Conservation (phyloP, 1,140 invertebrate species). For the Dinothrombium tinctorium region DNA sequence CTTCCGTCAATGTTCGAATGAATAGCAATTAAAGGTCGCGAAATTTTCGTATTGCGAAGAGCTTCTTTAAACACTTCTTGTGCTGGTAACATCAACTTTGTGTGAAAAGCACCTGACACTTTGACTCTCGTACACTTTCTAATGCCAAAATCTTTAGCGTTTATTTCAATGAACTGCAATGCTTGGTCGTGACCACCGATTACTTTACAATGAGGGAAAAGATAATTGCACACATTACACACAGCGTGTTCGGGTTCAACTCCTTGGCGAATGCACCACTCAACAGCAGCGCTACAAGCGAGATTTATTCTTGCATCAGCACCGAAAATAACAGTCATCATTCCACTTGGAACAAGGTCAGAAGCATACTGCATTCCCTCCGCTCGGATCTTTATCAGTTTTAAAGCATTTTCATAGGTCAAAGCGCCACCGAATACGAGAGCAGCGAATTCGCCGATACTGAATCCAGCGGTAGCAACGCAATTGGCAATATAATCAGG, state of each 20-base stretch:
- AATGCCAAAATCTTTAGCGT: conserved; percentile 38
- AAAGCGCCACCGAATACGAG: conserved; percentile 65
- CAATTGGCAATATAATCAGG: conserved; percentile 42
- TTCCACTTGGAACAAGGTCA: conserved; percentile 41
- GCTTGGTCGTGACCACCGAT: conserved; percentile 54
- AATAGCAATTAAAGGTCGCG: conserved; percentile 40
- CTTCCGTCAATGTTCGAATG: conserved; percentile 50
- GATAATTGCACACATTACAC: conserved; percentile 58
- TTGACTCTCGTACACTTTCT: conserved; percentile 41
- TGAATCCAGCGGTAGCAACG: conserved; percentile 68
- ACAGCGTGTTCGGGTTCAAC: conserved; percentile 35
- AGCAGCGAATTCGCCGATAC: conserved; percentile 77
- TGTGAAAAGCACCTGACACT: conserved; percentile 79
- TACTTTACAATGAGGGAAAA: conserved; percentile 69
- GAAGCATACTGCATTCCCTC: conserved; percentile 67
- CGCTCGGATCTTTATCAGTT: conserved; percentile 44
- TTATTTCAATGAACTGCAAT: conserved; percentile 43
- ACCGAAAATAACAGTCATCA: conserved; percentile 45
- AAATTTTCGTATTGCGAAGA: conserved; percentile 23
- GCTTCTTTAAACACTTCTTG: conserved; percentile 37
- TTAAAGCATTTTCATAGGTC: conserved; percentile 52
- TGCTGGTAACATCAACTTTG: conserved; percentile 54
- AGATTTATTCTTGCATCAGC: conserved; percentile 28
- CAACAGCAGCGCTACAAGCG: conserved; percentile 39
- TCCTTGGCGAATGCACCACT: conserved; percentile 44